Conservation (phyloP, 2,113 vertebrate species). For the Paralichthys olivaceus region DNA sequence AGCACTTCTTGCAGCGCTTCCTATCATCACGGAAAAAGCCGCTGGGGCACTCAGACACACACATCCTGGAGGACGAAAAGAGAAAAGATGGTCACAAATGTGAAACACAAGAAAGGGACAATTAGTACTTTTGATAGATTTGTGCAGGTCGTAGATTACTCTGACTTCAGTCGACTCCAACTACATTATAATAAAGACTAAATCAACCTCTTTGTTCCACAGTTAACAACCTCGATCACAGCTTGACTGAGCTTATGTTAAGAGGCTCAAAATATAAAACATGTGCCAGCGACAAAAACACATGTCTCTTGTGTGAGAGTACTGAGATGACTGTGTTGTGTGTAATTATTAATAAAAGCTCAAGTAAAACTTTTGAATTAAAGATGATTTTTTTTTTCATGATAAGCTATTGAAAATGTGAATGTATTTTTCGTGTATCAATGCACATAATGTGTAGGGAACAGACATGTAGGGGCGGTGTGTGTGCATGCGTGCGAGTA, state of each 20-base stretch:
- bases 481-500: slow-evolving; percentile 24
- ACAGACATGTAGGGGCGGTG: background rate
- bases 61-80: slow-evolving; percentile 84
- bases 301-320: background rate
- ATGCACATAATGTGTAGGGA: background rate
- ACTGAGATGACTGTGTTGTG: background rate
- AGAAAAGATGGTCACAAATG: background rate
- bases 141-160: background rate
- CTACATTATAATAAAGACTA: slow-evolving; percentile 5
- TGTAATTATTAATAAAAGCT: background rate
- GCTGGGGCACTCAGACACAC: slow-evolving; percentile 93
- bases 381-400: background rate
- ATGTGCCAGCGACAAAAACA: slow-evolving; percentile 16
- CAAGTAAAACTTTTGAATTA: background rate
- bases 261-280: slow-evolving; percentile 15
- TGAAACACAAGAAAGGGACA: background rate
- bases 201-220: background rate
- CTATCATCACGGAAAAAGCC: slow-evolving; percentile 95
- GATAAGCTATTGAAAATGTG: background rate
- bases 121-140: background rate
- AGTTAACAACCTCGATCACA: slow-evolving; percentile 1
- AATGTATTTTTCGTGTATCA: background rate
- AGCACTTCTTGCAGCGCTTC: slow-evolving; percentile 97
- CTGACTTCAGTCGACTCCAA: background rate
- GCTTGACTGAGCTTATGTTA: slow-evolving; percentile 2